phyloP scores from a whole-genome alignment of 2,113 vertebrate genomes.

The Burhinus bistriatus region DNA sequence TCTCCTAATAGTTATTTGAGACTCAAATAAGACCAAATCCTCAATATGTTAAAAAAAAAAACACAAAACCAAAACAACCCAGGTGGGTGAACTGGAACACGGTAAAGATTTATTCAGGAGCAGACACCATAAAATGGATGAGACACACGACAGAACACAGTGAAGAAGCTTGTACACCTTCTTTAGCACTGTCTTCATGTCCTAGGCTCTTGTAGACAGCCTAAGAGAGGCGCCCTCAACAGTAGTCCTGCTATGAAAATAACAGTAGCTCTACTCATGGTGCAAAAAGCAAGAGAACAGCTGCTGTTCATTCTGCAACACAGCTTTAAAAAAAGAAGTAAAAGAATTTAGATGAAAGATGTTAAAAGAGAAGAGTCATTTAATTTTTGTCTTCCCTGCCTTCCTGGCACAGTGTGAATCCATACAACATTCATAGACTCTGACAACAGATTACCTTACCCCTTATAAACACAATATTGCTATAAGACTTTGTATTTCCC shows the following conservation, averaged over 20 bases:
- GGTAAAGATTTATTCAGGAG: neutral
- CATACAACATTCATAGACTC: neutral
- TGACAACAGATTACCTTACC: neutral
- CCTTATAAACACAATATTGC: neutral
- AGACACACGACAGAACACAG: neutral
- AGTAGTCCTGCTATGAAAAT: neutral
- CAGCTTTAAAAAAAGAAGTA: neutral
- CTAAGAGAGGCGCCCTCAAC: neutral
- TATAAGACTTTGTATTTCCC: neutral
- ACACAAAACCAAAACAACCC: no score
- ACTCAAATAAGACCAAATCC: neutral
- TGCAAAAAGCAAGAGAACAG: neutral
- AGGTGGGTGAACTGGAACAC: neutral
- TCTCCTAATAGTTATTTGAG: neutral
- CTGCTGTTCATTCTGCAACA: neutral
- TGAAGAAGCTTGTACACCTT: neutral
- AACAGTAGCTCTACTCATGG: neutral
- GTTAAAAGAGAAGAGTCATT: neutral
- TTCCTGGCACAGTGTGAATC: neutral
- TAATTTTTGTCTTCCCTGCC: neutral
- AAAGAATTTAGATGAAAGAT: neutral
- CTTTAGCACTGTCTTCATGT: neutral
- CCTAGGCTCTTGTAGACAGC: neutral
- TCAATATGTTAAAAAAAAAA: neutral
- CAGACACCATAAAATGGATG: neutral